Conservation (phyloP, 2,888 invertebrate genomes). For the Trissonchulus latispiculum region DNA sequence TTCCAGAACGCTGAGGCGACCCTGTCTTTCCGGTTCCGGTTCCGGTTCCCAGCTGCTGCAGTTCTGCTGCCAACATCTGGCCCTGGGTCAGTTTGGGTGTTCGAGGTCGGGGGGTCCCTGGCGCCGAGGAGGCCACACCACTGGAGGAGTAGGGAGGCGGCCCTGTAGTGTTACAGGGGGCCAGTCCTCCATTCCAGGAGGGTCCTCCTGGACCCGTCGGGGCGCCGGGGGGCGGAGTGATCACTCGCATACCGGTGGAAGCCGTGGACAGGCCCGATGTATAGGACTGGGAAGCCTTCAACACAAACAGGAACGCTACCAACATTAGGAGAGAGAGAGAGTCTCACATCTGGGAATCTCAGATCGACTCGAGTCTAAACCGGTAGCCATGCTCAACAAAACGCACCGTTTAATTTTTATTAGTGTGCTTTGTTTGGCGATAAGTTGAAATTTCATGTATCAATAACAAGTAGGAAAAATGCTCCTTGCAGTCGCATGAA, state of each 20-base stretch:
- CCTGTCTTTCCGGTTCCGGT: constrained; percentile 32
- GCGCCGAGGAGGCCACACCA: constrained; percentile 18
- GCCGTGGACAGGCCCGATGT: constrained; percentile 35
- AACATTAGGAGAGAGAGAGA: too few species aligned
- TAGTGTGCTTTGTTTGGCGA: too few species aligned
- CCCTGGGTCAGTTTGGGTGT: constrained; percentile 6
- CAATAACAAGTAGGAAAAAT: too few species aligned
- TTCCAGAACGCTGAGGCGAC: constrained; percentile 32
- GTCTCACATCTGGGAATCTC: too few species aligned
- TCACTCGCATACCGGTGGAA: background rate
- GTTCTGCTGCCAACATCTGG: constrained; percentile 39
- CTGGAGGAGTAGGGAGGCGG: background rate
- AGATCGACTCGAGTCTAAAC: too few species aligned
- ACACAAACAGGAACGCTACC: too few species aligned
- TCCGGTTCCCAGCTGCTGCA: constrained; percentile 35
- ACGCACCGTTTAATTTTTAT: too few species aligned
- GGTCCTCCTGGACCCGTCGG: background rate
- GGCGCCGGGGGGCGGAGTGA: background rate
- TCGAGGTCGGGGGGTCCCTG: constrained; percentile 26
- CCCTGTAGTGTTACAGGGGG: background rate
- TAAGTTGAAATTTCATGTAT: too few species aligned
- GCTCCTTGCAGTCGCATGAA: too few species aligned
- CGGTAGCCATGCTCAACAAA: too few species aligned
- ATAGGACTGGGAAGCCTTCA: constrained; percentile 41
- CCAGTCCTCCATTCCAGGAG: background rate